A percentile compares a stretch with the other conserved stretches of the same genome.
phyloP scores from a whole-genome alignment of 2,113 vertebrate species.

The Oryzias javanicus region DNA sequence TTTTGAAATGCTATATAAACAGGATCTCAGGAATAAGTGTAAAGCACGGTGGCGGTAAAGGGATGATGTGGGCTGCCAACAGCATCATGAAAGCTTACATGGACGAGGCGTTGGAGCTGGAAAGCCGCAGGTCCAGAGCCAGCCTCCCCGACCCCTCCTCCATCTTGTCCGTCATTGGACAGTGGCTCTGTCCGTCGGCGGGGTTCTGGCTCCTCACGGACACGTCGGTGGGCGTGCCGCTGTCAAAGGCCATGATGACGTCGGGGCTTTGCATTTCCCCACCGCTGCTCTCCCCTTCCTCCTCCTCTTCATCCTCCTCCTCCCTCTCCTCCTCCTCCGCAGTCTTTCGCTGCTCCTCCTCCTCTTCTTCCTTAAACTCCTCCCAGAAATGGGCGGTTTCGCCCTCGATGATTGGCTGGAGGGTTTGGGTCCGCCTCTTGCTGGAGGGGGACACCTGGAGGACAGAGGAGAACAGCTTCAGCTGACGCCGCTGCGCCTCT shows the following conservation, averaged over 20 bases:
- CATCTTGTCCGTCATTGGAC: conserved; percentile 74
- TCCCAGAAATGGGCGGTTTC: conserved; percentile 98
- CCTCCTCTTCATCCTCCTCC: conserved; percentile 59
- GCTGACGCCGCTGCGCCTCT: neutral
- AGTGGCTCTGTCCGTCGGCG: conserved; percentile 29
- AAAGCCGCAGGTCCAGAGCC: conserved; percentile 87
- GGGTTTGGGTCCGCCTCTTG: conserved; percentile 88
- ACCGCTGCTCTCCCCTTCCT: conserved; percentile 67
- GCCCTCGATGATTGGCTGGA: conserved; percentile 97
- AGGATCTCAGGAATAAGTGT: too few relatives aligned
- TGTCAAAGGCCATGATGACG: conserved; percentile 84
- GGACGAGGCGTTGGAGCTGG: conserved; percentile 91
- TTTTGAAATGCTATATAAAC: too few relatives aligned
- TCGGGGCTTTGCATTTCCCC: conserved; percentile 83
- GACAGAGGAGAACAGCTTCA: neutral
- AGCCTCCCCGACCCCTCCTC: conserved; percentile 88
- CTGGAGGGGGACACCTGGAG: conserved; percentile 90
- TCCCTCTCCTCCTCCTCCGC: conserved; percentile 36
- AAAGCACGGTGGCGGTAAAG: too few relatives aligned
- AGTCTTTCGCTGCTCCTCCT: conserved; percentile 56
- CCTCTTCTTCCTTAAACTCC: conserved; percentile 86
- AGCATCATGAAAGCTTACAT: conserved; percentile 76
- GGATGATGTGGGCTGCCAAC: too few relatives aligned
- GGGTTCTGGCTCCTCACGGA: conserved; percentile 47
- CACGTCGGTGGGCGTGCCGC: conserved; percentile 63